A percentile compares a stretch with the other conserved stretches of the same genome.
Evolutionary conservation across 2,797 vertebrate species (phyloP).

Genomic region (Graptemys geographica): DNA sequence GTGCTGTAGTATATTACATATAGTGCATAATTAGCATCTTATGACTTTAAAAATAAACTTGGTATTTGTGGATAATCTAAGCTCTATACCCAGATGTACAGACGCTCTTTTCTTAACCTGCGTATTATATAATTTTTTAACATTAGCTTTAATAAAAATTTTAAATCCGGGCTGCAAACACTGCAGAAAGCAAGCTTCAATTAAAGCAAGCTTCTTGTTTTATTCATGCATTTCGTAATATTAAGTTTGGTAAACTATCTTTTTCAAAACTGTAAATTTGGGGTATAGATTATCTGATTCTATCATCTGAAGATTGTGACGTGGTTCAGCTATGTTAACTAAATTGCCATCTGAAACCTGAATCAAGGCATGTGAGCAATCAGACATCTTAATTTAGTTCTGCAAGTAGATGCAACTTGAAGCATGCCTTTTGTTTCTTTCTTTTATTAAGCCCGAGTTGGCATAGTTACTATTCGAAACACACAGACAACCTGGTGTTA

Average conservation of each 20-base stretch:
- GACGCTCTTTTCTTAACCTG: too few relatives aligned
- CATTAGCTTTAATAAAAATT: too few relatives aligned
- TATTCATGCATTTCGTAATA: accelerated
- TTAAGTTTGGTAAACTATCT: not conserved
- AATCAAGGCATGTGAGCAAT: not conserved
- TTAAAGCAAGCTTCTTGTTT: accelerated
- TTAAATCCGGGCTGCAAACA: not conserved
- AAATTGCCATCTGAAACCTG: not conserved
- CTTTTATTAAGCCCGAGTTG: not conserved
- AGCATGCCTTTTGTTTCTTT: accelerated
- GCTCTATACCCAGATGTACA: too few relatives aligned
- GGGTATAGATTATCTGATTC: not conserved
- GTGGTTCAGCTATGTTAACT: not conserved
- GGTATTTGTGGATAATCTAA: too few relatives aligned
- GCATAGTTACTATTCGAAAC: not conserved
- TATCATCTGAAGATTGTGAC: not conserved
- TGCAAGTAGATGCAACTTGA: not conserved
- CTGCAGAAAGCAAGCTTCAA: accelerated
- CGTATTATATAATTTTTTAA: too few relatives aligned
- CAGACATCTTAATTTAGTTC: not conserved
- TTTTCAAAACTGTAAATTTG: not conserved
- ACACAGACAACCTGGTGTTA: not conserved
- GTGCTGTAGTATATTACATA: not conserved
- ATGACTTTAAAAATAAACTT: too few relatives aligned
- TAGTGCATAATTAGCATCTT: too few relatives aligned